phyloP scores from a whole-genome alignment of 2,797 vertebrate genomes.

The Cryptoprocta ferox region DNA sequence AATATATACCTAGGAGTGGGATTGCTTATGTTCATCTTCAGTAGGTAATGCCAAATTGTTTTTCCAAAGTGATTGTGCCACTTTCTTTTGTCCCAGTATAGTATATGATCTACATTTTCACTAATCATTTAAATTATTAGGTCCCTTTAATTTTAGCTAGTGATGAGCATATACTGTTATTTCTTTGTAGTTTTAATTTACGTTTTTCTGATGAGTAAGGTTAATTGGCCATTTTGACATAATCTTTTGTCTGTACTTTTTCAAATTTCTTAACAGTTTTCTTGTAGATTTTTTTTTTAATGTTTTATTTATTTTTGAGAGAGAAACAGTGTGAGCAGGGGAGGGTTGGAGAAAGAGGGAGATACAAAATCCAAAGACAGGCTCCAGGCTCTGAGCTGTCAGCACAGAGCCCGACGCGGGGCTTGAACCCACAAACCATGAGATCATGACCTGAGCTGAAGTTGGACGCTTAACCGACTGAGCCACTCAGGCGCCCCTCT shows the following conservation, averaged over 20 bases:
- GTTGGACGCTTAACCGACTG: no score
- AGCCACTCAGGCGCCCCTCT: no score
- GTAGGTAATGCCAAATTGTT: not conserved
- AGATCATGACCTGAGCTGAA: no score
- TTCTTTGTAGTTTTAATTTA: slow-evolving; percentile 43
- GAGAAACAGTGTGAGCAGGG: no score
- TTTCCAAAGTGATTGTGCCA: not conserved
- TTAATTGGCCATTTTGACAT: not conserved
- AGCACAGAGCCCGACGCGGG: no score
- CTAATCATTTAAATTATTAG: not conserved
- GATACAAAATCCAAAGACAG: no score
- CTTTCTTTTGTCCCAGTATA: not conserved
- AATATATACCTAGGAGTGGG: not conserved
- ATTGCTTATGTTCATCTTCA: not conserved
- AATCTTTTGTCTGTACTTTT: slow-evolving; percentile 7
- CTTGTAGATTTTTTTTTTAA: not conserved
- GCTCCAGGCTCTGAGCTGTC: no score
- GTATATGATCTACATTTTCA: not conserved
- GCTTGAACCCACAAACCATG: no score
- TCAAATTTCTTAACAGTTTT: not conserved
- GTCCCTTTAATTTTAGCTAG: not conserved
- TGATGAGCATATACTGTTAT: not conserved
- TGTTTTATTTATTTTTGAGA: no score
- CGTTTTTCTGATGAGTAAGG: not conserved
- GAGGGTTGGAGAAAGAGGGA: no score